Conservation (phyloP, 2,888 invertebrate genomes). For the Scaptomyza polygonia region DNA sequence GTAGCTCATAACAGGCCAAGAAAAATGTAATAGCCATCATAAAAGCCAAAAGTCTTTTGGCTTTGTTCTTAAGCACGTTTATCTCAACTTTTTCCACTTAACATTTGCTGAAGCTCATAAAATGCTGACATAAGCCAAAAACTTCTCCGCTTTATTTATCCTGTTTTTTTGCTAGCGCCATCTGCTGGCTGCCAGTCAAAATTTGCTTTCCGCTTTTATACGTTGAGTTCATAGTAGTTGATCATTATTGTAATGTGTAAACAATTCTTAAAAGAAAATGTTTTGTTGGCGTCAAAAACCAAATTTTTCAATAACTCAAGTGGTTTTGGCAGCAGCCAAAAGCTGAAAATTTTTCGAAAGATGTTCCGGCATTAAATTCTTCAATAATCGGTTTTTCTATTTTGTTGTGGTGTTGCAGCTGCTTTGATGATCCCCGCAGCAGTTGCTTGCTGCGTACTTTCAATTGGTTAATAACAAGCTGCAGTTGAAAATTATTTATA, state of each 20-base stretch:
- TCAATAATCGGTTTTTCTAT: constrained; percentile 53
- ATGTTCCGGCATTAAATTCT: constrained; percentile 52
- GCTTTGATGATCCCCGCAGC: constrained; percentile 59
- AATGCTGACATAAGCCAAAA: neutral
- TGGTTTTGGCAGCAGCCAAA: constrained; percentile 41
- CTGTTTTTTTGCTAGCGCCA: constrained; percentile 38
- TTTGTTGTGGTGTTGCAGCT: constrained; percentile 26
- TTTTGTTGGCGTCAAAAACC: constrained; percentile 42
- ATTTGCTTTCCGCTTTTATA: constrained; percentile 9
- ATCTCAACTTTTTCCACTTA: constrained; percentile 2
- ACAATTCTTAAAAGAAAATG: constrained; percentile 27
- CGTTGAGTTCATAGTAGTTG: constrained; percentile 32
- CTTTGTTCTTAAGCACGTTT: neutral
- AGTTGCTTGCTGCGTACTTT: constrained; percentile 58
- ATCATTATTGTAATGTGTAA: constrained; percentile 39
- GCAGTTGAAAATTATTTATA: constrained; percentile 59
- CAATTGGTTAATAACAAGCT: constrained; percentile 67
- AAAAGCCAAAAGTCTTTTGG: neutral
- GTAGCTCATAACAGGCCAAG: constrained; percentile 23
- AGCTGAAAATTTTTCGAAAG: neutral
- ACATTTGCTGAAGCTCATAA: constrained; percentile 24
- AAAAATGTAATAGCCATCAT: neutral
- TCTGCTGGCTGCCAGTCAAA: constrained; percentile 18
- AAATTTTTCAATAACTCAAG: constrained; percentile 61
- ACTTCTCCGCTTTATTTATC: neutral